A percentile compares a stretch with the other conserved stretches of the same genome.
Conservation (phyloP, 1,140 invertebrate species). For the Protaetia brevitarsis region DNA sequence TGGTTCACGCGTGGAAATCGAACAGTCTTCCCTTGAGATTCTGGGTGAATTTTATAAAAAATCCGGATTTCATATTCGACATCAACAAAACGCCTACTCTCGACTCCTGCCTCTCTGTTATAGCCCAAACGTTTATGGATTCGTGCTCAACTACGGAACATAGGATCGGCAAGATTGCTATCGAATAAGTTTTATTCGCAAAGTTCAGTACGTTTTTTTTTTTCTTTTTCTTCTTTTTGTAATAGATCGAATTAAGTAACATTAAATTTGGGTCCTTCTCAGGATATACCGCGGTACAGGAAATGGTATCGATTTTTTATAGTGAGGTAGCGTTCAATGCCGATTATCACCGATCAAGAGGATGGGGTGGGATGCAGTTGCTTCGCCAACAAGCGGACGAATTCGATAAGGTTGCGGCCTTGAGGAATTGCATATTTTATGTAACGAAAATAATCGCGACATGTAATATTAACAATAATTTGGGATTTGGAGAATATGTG, state of each 20-base stretch:
- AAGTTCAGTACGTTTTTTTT: slow-evolving; percentile 55
- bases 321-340: slow-evolving; percentile 76
- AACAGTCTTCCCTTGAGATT: slow-evolving; percentile 90
- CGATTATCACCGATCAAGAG: slow-evolving; percentile 88
- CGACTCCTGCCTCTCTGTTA: slow-evolving; percentile 89
- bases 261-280: slow-evolving; percentile 24
- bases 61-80: slow-evolving; percentile 96
- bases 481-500: no score
- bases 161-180: slow-evolving; percentile 87
- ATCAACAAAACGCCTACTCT: slow-evolving; percentile 90
- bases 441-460: slow-evolving; percentile 90
- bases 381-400: slow-evolving; percentile 83
- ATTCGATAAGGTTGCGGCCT: slow-evolving; percentile 84
- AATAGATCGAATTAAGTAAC: neutral
- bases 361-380: slow-evolving; percentile 88
- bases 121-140: slow-evolving; percentile 96
- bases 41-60: slow-evolving; percentile 98
- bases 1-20: slow-evolving; percentile 95
- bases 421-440: slow-evolving; percentile 93
- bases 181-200: slow-evolving; percentile 93
- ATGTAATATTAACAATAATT: slow-evolving; percentile 58
- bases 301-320: slow-evolving; percentile 87
- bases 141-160: slow-evolving; percentile 87
- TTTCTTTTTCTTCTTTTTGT: no score
- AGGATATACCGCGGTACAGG: slow-evolving; percentile 85